Conservation (phyloP, 2,888 invertebrate species). For the Epirrita christyi region DNA sequence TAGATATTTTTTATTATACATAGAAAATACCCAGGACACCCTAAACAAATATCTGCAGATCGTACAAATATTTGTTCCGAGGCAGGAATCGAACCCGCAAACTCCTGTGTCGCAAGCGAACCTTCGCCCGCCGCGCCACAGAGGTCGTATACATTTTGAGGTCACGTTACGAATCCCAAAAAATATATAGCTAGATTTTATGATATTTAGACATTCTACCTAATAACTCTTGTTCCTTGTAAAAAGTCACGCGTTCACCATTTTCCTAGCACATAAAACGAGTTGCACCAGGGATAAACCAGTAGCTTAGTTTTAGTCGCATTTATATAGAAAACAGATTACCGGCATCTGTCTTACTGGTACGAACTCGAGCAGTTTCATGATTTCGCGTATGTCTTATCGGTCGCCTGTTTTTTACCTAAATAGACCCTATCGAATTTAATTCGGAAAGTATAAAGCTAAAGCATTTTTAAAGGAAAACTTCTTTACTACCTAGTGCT, state of each 20-base stretch:
- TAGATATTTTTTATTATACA: too few relatives aligned
- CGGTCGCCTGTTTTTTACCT: background rate
- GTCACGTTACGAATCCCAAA: too few relatives aligned
- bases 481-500: constrained; percentile 54
- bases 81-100: too few relatives aligned
- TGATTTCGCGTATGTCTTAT: background rate
- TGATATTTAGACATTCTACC: too few relatives aligned
- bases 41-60: too few relatives aligned
- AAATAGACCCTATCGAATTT: constrained; percentile 42
- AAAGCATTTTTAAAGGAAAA: constrained; percentile 69
- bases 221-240: constrained; percentile 43
- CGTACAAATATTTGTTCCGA: too few relatives aligned
- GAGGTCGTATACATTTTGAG: too few relatives aligned
- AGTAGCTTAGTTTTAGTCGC: background rate
- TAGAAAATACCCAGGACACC: too few relatives aligned
- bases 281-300: constrained; percentile 20
- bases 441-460: constrained; percentile 49
- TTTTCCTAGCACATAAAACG: constrained; percentile 30
- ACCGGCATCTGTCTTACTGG: background rate
- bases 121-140: too few relatives aligned
- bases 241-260: constrained; percentile 66
- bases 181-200: too few relatives aligned
- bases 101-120: too few relatives aligned
- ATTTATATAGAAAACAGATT: constrained; percentile 7
- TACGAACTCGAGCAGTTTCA: background rate